Conservation (phyloP, 2,888 invertebrate species). For the Diaperis boleti region DNA sequence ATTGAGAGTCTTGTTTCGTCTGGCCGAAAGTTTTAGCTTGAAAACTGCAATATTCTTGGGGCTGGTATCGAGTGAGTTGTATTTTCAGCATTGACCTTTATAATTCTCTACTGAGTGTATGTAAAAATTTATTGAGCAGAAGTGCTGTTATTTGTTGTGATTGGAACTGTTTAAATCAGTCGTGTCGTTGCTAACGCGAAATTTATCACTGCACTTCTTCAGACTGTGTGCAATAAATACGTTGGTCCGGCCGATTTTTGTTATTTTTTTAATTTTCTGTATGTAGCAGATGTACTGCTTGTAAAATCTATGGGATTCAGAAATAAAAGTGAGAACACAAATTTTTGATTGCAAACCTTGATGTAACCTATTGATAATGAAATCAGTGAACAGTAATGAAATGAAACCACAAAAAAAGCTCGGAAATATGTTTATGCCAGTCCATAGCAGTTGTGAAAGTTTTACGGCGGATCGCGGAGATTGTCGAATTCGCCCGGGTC, state of each 20-base stretch:
- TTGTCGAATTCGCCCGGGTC: too few species aligned
- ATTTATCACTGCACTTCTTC: conserved; percentile 4
- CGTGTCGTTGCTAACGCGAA: background rate
- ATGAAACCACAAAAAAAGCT: too few species aligned
- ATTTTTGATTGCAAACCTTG: too few species aligned
- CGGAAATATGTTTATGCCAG: too few species aligned
- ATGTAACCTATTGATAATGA: too few species aligned
- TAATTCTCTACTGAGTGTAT: background rate
- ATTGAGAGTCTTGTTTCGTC: background rate
- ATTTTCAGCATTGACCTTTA: conserved; percentile 6
- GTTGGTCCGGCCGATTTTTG: background rate
- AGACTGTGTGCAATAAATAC: background rate
- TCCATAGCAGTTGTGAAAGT: too few species aligned
- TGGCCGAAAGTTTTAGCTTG: background rate
- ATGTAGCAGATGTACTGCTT: too few species aligned
- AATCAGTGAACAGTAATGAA: too few species aligned
- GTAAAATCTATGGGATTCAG: too few species aligned
- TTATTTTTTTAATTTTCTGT: conserved; percentile 7
- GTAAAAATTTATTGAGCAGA: conserved; percentile 4
- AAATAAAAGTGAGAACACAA: too few species aligned
- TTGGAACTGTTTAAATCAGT: background rate
- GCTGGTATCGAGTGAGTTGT: background rate
- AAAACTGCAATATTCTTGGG: background rate
- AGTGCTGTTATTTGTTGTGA: too few species aligned
- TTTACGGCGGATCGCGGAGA: too few species aligned